Conservation (phyloP, 2,888 invertebrate species). For the Steinernema scapterisci region DNA sequence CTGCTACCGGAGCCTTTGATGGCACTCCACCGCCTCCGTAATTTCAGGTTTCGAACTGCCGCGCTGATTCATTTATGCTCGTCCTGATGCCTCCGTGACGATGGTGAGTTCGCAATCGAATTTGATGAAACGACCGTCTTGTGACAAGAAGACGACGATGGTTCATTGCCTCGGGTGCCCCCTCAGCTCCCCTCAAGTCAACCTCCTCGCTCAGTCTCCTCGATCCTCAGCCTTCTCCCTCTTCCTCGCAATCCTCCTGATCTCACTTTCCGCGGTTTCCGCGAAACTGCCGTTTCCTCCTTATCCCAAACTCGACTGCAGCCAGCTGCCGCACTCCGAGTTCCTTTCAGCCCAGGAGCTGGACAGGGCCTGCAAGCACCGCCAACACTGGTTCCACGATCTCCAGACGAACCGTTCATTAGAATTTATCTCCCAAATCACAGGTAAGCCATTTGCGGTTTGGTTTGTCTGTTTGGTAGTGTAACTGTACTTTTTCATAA, state of each 20-base stretch:
- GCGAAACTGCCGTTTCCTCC: conserved; percentile 2
- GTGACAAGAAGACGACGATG: neutral
- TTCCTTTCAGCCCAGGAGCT: conserved; percentile 45
- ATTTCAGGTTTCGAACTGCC: conserved; percentile 12
- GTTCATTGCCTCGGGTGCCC: too few species aligned
- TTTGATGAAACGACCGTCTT: neutral
- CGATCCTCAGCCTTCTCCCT: neutral
- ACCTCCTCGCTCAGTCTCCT: neutral
- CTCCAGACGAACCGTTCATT: neutral
- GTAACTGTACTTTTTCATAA: too few species aligned
- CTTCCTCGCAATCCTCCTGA: conserved; percentile 15
- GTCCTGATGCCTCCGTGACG: conserved; percentile 26
- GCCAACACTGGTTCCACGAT: conserved; percentile 13
- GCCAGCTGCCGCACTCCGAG: conserved; percentile 45
- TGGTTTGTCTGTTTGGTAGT: too few species aligned
- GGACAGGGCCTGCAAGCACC: conserved; percentile 33
- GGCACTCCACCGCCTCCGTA: neutral
- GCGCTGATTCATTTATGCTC: conserved; percentile 19
- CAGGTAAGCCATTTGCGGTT: neutral
- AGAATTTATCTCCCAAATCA: neutral
- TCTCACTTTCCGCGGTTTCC: neutral
- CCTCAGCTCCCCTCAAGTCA: neutral
- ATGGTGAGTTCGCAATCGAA: conserved; percentile 5
- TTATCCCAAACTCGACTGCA: conserved; percentile 12
- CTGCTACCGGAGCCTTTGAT: too few species aligned